Conservation (phyloP, 1,140 invertebrate genomes). For the Drosophila tropicalis region DNA sequence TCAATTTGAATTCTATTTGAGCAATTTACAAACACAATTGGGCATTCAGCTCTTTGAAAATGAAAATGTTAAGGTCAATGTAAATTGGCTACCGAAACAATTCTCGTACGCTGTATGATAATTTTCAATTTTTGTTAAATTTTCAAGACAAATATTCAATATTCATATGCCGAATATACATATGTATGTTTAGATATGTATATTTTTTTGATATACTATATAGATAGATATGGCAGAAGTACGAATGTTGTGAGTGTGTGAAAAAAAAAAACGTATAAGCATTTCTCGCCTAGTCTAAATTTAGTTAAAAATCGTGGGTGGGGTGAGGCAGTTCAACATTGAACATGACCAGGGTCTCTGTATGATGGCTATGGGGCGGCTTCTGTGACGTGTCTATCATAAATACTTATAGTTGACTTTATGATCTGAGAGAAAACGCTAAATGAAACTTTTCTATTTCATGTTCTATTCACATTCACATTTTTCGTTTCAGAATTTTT, state of each 20-base stretch:
- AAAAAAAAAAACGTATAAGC: slow-evolving; percentile 29
- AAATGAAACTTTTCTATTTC: slow-evolving; percentile 17
- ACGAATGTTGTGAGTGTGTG: slow-evolving; percentile 45
- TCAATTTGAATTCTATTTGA: slow-evolving; percentile 63
- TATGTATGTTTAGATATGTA: slow-evolving; percentile 8
- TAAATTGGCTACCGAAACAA: slow-evolving; percentile 56
- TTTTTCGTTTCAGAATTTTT: slow-evolving; percentile 35
- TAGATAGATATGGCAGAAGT: slow-evolving; percentile 27
- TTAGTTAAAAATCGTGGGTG: slow-evolving; percentile 67
- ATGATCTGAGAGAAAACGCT: slow-evolving; percentile 27
- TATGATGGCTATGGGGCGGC: neutral
- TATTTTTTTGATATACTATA: neutral
- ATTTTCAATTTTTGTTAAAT: slow-evolving; percentile 33
- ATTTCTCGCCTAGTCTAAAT: slow-evolving; percentile 61
- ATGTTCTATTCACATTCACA: slow-evolving; percentile 26
- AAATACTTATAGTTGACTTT: slow-evolving; percentile 55
- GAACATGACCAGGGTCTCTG: slow-evolving; percentile 64
- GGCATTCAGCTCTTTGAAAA: slow-evolving; percentile 47
- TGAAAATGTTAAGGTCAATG: slow-evolving; percentile 70
- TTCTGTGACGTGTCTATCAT: slow-evolving; percentile 61
- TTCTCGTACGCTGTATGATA: slow-evolving; percentile 35
- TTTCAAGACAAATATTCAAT: slow-evolving; percentile 51
- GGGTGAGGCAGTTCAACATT: slow-evolving; percentile 57
- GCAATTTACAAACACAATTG: slow-evolving; percentile 58
- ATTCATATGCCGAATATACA: slow-evolving; percentile 35